phyloP scores from a whole-genome alignment of 2,797 vertebrate species.

The Hyperoplus immaculatus region DNA sequence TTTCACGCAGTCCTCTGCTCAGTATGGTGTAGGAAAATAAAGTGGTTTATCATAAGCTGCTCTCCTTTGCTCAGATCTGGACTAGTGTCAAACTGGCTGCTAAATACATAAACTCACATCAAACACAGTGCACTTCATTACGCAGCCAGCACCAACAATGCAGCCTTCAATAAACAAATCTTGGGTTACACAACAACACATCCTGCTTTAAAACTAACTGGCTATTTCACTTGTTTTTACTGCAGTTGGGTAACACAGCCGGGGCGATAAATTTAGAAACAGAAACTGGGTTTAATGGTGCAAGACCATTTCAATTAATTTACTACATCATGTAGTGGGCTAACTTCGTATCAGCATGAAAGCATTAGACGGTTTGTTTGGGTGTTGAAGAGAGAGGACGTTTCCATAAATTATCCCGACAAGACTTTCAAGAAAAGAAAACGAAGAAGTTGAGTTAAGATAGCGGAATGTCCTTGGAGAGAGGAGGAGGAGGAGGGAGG shows the following conservation, averaged over 20 bases:
- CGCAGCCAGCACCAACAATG: conserved; percentile 26
- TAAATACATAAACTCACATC: conserved; percentile 42
- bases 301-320: background rate
- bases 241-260: conserved; percentile 25
- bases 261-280: conserved; percentile 19
- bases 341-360: conserved; percentile 18
- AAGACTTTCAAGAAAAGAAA: conserved; percentile 10
- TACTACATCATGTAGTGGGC: conserved; percentile 3
- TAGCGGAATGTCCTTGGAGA: conserved; percentile 65
- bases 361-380: background rate
- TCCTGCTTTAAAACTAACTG: background rate
- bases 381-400: background rate
- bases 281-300: conserved; percentile 11
- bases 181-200: conserved; percentile 31
- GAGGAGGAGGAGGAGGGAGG: conserved; percentile 34
- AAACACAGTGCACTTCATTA: conserved; percentile 28
- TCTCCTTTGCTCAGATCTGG: conserved; percentile 3
- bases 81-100: conserved; percentile 41
- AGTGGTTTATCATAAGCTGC: conserved; percentile 10
- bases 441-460: conserved; percentile 63
- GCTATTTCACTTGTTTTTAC: conserved; percentile 31
- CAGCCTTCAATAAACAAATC: conserved; percentile 26
- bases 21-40: conserved; percentile 14
- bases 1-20: background rate
- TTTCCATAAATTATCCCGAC: background rate